phyloP scores from a whole-genome alignment of 2,888 invertebrate species.

The Tridacna crocea region DNA sequence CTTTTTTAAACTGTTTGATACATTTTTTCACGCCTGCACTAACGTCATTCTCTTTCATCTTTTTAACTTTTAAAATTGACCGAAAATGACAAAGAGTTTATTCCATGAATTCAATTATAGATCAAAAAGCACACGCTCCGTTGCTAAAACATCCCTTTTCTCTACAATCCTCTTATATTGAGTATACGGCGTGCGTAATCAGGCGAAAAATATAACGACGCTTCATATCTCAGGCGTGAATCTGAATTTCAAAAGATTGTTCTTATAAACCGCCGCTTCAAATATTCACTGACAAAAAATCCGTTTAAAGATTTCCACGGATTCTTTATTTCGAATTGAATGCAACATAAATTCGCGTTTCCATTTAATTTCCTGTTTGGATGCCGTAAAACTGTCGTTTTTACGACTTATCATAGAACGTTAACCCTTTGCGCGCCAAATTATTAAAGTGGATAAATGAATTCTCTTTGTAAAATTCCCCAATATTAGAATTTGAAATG shows the following conservation, averaged over 20 bases:
- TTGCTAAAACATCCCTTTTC: conserved; percentile 17
- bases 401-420: conserved; percentile 34
- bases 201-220: conserved; percentile 43
- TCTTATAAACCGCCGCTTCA: conserved; percentile 31
- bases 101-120: conserved; percentile 27
- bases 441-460: no score
- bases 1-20: no score
- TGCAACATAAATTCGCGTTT: conserved; percentile 57
- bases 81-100: conserved; percentile 27
- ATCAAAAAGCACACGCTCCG: conserved; percentile 17
- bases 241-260: conserved; percentile 31
- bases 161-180: conserved; percentile 12
- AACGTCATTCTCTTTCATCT: conserved; percentile 13
- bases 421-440: not conserved
- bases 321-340: conserved; percentile 32
- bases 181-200: conserved; percentile 34
- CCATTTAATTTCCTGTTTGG: conserved; percentile 63
- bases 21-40: conserved; percentile 16
- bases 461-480: no score
- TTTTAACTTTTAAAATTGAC: conserved; percentile 24
- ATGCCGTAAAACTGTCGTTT: conserved; percentile 51
- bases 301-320: conserved; percentile 24
- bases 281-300: conserved; percentile 14
- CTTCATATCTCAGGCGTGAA: conserved; percentile 39
- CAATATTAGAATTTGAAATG: no score